Evolutionary conservation across 2,113 vertebrate genomes (phyloP), one percentile per base, ranked within the genome.

Genomic region (Neotoma lepida): DNA sequence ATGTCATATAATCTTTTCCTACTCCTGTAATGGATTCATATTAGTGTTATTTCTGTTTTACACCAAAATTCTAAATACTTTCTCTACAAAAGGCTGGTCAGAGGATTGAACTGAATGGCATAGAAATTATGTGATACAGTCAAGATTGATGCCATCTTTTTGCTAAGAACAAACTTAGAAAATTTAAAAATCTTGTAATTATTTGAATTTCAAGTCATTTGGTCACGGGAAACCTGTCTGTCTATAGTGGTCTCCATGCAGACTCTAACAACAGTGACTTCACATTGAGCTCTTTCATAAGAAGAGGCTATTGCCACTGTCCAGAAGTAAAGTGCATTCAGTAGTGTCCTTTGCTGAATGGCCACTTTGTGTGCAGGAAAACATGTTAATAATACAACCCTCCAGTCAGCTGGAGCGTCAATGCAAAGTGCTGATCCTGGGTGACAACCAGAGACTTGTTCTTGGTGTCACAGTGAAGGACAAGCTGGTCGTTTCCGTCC

Each of bases 251-350:
- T 76, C 61, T 94, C 58, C 56, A 39, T 56, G 44, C 92, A 39
- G 4, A 33, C 44, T 90, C n/a, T 95, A 54, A 76, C 13, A 77
- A 35, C 66, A 33, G 61, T 92, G 56, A 92, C 73, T 88, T 95
- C 63, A 96, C 81, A 18, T 78, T 89, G 90, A 96, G 39, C 26
- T 94, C 80, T 94, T 96, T 35, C 2, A 80, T 74, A 90, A 66
- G 44, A 91, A 93, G 92, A 95, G 12, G 63, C 33, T 74, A 58
- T 63, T 81, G 26, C 61, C 54, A 64, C 33, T 71, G 44, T 91
- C 92, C 97, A 94, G 97, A 97, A 96, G 92, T 95, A 95, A 92
- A 94, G 14, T 51, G 86, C 17, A 28, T 96, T 93, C 74, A 73
- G 49, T 92, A 88, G n/a, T 73, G 1, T 91, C 93, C 89, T 95